Conservation (phyloP, 1,140 invertebrate genomes). For the Aethina tumida region DNA sequence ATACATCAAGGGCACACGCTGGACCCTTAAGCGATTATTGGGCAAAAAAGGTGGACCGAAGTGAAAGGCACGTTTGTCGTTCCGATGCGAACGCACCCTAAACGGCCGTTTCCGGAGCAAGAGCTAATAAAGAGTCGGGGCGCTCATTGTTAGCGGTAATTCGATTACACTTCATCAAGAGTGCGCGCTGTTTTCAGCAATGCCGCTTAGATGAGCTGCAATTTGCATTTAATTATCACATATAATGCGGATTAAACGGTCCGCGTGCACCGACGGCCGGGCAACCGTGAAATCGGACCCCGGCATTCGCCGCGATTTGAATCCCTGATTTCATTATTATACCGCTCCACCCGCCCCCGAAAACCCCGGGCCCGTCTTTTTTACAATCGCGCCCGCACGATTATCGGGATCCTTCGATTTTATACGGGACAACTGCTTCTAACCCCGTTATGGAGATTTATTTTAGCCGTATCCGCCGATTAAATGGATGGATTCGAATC, state of each 20-base stretch:
- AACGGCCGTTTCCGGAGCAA: no score
- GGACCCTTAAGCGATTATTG: no score
- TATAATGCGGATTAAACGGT: conserved; percentile 36
- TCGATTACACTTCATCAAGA: conserved; percentile 36
- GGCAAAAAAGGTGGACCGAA: no score
- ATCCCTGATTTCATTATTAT: conserved; percentile 19
- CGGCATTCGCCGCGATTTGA: conserved; percentile 21
- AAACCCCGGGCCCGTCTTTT: neutral
- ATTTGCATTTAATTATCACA: conserved; percentile 38
- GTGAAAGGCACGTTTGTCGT: no score
- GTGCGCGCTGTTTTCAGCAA: conserved; percentile 34
- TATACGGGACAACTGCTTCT: no score
- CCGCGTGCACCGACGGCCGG: conserved; percentile 20
- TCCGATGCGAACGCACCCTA: no score
- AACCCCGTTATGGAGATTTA: no score
- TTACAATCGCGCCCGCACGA: neutral
- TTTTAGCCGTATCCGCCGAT: no score
- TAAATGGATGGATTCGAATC: no score
- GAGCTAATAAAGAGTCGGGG: no score
- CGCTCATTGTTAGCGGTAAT: conserved; percentile 34
- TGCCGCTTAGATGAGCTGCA: conserved; percentile 35
- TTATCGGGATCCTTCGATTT: no score
- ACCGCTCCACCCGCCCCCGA: neutral
- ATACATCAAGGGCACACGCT: no score
- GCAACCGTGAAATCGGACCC: conserved; percentile 30